Evolutionary conservation across 2,113 vertebrate species (phyloP), one percentile per base, ranked within the genome.

Genomic region (Alethe castanea): DNA sequence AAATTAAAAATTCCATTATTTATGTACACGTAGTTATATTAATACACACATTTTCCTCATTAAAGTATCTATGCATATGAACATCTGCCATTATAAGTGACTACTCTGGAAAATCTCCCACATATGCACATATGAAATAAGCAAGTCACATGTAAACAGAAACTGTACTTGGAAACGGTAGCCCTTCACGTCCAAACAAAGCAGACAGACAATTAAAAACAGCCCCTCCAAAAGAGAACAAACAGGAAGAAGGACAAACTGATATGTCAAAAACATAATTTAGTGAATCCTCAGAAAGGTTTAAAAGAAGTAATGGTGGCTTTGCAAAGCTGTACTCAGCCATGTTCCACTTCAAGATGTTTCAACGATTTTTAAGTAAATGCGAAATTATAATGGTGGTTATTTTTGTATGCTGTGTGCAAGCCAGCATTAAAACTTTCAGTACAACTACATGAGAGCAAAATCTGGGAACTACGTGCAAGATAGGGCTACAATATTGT

Each of bases 181-280:
- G 66, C 50, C 25, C 29, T 96, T 92, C 65, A 31, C 17, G 52
- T 74, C 69, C 88, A 94, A 78, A 86, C 67, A 92, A 94, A 91
- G 36, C 47, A 93, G 42, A 42, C 18, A 76, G 53, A 69, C 2
- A 23, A 81, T 67, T 82, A 52, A 86, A 94, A 29, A 77, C 26
- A 20, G 29, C 57, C 19, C 12, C 23, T 69, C 16, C 61, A 82
- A 72, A 88, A 85, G 54, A 65, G 29, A 10, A 72, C 16, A 54
- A 84, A 48, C 0, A 4, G 66, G 45, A 94, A 79, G 33, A 84
- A 78, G n/a, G 19, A 50, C 4, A 11, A 69, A 67, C 52, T 42
- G 38, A 6, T 18, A 26, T 0, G 2, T 70, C 38, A 79, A 80
- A 94, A 88, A 4, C 0, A 0, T 40, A 53, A 76, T 64, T 52